Evolutionary conservation across 2,888 invertebrate species (phyloP), one percentile per base, ranked within the genome.

Genomic region (Synergus itoensis): DNA sequence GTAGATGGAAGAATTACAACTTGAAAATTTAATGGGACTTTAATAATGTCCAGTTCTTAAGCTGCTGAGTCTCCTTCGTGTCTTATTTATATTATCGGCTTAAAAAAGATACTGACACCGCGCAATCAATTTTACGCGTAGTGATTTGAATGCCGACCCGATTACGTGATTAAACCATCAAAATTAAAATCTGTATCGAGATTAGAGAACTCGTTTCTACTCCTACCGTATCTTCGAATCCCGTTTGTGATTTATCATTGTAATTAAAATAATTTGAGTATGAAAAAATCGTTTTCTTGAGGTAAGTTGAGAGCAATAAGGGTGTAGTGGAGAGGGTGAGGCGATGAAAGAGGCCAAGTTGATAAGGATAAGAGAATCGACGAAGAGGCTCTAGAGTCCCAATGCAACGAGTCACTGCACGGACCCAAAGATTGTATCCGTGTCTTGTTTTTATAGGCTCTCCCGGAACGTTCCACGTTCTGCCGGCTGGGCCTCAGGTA

Each of bases 401-500:
- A 73, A 90, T 87, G 90, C 73, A 73, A 90, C 88, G 90, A 91
- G 91, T 91, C 91, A 91, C 91, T 88, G 92, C 89, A 90, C 91
- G 90, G 90, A 90, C 87, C 89, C 88, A 85, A 89, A 89, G 90
- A 91, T 91, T 91, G 91, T 91, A 92, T 91, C 91, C 85, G 85
- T 91, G 92, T 92, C 92, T 91, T 92, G 92, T 92, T 92, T 91
- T 92, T 92, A 90, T 91, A 91, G 90, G 90, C 90, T 89, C 88
- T 73, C 87, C 89, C 90, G 88, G 89, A 91, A 89, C 90, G 89
- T 57, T 57, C 57, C 18, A 89, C 90, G 89, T 57, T 57, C 18
- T 57, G 57, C 57, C 18, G 62, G 87, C 87, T 88, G 86, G 86
- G 85, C 88, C 89, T 87, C 84, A 87, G 87, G 88, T 87, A 88